These are phyloP conservation scores for Seira ritae DNA, from an alignment of 2,888 invertebrate genomes.

Conservation along the genomic window DNA sequence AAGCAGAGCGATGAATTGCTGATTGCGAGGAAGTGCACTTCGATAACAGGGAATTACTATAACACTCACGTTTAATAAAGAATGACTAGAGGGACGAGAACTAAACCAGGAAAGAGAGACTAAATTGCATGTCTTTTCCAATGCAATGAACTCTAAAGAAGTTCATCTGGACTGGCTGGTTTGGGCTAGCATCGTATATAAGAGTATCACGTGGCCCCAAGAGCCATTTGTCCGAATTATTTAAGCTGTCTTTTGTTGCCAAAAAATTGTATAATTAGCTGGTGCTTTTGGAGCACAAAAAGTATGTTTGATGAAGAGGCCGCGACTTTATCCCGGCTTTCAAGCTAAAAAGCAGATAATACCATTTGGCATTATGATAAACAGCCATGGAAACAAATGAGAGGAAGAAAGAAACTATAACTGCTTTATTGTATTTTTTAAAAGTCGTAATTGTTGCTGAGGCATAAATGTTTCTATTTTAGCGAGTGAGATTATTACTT, in stretches of 20 bases:
- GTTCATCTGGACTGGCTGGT: too few relatives aligned
- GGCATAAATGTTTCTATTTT: not conserved
- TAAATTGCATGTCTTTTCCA: not conserved
- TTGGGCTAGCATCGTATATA: too few relatives aligned
- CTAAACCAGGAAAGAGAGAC: too few relatives aligned
- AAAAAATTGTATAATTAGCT: conserved; percentile 2
- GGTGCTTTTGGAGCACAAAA: not conserved
- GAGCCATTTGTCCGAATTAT: too few relatives aligned
- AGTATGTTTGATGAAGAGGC: too few relatives aligned
- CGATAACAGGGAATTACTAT: too few relatives aligned
- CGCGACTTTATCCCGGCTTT: too few relatives aligned
- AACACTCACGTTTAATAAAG: too few relatives aligned
- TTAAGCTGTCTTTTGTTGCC: not conserved
- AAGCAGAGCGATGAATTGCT: not conserved
- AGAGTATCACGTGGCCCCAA: not conserved
- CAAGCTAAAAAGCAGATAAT: not conserved
- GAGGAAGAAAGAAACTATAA: not conserved
- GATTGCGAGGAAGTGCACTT: too few relatives aligned
- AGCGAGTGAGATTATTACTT: not conserved
- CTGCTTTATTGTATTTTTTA: not conserved
- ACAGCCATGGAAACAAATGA: too few relatives aligned
- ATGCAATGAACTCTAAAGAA: conserved; percentile 9
- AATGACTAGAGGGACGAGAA: too few relatives aligned
- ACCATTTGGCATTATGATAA: not conserved
- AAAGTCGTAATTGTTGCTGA: not conserved